Evolutionary conservation across 2,888 invertebrate species (phyloP), one percentile per base, ranked within the genome.

Genomic region (Hypercompe scribonia): DNA sequence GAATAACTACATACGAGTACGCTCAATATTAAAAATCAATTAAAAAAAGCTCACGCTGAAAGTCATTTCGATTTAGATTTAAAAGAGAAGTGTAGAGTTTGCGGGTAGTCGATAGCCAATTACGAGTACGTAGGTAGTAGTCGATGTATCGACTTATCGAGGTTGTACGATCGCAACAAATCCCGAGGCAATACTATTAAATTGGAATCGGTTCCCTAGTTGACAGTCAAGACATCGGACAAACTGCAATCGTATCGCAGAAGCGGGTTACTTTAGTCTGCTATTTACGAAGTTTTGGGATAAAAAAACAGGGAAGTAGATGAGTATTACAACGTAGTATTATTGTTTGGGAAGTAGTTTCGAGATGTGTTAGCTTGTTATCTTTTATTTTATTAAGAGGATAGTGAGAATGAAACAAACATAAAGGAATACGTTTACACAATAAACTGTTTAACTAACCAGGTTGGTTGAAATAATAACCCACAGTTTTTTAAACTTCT

Each of bases 121-220:
- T 80, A 78, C 76, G 68, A 71, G 72, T 65, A 66, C 36, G 61
- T 75, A 68, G 61, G 61, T 31, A 61, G 61, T 28, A 70, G 66
- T 61, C 64, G 63, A 69, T 71, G 71, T 72, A 76, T 72, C 64
- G 63, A 69, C 70, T 70, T 72, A 76, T 72, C n/a, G 69, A 36
- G 65, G 36, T 70, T 65, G 65, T 66, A 46, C 61, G 68, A 68
- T 76, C 58, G 71, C 64, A 71, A 76, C 70, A 72, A 77, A 75
- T 74, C 80, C 76, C 75, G n/a, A 15, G 50, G 64, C 74, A 71
- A 78, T 75, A 71, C 78, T 71, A 71, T 75, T 78, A 78, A 83
- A 82, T 83, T 83, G 81, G 75, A 75, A 75, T 74, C 68, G 46
- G 74, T 70, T 80, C 78, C 71, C 80, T 65, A 64, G 80, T 76